Conservation (phyloP, 1,140 invertebrate species). For the Ladona fulva region DNA sequence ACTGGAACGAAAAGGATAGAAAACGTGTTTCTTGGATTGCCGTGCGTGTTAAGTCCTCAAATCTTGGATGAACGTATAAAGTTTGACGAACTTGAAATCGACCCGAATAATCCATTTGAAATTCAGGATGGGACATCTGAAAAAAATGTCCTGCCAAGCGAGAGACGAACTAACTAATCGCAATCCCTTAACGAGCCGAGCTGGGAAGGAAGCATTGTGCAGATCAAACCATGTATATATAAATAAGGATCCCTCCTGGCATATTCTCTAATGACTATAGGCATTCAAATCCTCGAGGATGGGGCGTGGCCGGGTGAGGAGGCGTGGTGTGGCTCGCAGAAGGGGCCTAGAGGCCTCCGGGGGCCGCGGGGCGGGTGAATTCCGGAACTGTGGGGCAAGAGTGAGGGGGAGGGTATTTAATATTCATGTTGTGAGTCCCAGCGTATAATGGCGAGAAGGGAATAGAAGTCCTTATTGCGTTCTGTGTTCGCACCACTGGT, state of each 20-base stretch:
- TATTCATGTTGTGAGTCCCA: neutral
- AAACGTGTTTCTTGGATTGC: too few species aligned
- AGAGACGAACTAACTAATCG: too few species aligned
- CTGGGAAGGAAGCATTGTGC: neutral
- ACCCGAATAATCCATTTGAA: too few species aligned
- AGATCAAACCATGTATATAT: neutral
- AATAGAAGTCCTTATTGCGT: neutral
- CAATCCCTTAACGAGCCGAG: too few species aligned
- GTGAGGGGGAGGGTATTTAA: neutral
- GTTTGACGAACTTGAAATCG: too few species aligned
- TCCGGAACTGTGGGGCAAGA: neutral
- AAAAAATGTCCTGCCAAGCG: too few species aligned
- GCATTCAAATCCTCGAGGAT: neutral
- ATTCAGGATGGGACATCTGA: too few species aligned
- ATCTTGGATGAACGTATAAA: too few species aligned
- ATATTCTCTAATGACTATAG: neutral
- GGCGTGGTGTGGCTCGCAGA: neutral
- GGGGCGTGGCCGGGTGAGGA: neutral
- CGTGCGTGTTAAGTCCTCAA: too few species aligned
- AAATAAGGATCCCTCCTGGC: neutral
- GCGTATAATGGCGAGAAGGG: neutral
- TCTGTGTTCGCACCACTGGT: conserved; percentile 6
- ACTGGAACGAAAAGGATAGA: too few species aligned
- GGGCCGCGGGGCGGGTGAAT: neutral
- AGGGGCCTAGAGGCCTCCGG: too few species aligned